Conservation (phyloP, 2,113 vertebrate genomes). For the Lasiurus borealis region DNA sequence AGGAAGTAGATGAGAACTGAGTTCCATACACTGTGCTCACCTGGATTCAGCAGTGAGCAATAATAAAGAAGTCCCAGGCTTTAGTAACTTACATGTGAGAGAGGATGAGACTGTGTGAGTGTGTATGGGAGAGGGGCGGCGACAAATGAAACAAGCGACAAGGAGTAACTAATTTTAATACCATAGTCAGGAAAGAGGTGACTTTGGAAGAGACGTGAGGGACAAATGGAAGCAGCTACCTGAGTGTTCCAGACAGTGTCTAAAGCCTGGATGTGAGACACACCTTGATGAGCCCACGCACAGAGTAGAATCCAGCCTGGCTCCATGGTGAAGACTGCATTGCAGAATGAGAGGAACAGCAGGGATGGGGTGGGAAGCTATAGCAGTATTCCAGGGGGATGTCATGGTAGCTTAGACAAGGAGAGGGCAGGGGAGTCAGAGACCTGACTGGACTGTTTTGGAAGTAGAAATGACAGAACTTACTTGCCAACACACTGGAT, state of each 20-base stretch:
- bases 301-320: background rate
- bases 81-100: background rate
- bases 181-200: background rate
- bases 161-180: background rate
- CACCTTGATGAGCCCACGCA: background rate
- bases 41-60: background rate
- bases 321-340: background rate
- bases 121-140: background rate
- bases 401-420: background rate
- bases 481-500: background rate
- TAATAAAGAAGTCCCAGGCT: background rate
- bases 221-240: background rate
- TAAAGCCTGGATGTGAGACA: background rate
- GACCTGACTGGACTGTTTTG: background rate
- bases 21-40: background rate
- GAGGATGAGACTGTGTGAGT: background rate
- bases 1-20: background rate
- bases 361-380: background rate
- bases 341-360: background rate
- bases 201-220: background rate
- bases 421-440: background rate
- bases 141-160: background rate
- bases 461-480: background rate
- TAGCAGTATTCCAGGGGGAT: background rate
- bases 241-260: background rate